Evolutionary conservation across 2,797 vertebrate species (phyloP), one percentile per base, ranked within the genome.

Genomic region (Tadarida brasiliensis): DNA sequence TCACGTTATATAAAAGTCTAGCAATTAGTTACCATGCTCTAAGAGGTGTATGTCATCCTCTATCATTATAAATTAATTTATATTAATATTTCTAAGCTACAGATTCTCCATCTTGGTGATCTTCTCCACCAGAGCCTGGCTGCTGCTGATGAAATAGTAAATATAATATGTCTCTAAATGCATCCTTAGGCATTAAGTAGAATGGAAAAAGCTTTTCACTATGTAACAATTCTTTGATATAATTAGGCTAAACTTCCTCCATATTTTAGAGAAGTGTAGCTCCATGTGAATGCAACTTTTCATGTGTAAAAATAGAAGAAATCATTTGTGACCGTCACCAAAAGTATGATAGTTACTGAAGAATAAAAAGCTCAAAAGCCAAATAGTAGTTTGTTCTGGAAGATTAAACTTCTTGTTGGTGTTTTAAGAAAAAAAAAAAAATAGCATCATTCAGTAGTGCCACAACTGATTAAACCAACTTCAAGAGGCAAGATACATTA

Each of bases 401-500:
- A 54, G 49, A 76, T 59, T 84, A 47, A 1, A 83, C 33, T 57
- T 94, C 63, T 91, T 11, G 12, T 54, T 77, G 87, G 76, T 30
- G 28, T 73, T 94, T 61, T 87, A 84, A 80, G n/a, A 20, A 14
- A 70, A n/a, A 44, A n/a, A 44, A 67, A 59, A 51, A 83, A 83
- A 71, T 17, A 26, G 24, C 12, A 22, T 84, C 67, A 92, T 22
- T 70, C 17, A 87, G 22, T 22, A 81, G 7, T 14, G 7, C 30
- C 47, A 28, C 17, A 82, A 70, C 76, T 95, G 54, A 51, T 28
- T 96, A 20, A 96, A 76, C 3, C 96, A 87, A 95, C 4, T 95
- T 89, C 84, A 95, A 90, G 8, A 33, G 28, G 0, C 22, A 26
- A 90, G 19, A 30, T 70, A 10, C 30, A 26, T n/a, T 95, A 28